Base-by-base conservation (phyloP, 2,113 vertebrate genomes). In the Henicopernis longicauda region DNA sequence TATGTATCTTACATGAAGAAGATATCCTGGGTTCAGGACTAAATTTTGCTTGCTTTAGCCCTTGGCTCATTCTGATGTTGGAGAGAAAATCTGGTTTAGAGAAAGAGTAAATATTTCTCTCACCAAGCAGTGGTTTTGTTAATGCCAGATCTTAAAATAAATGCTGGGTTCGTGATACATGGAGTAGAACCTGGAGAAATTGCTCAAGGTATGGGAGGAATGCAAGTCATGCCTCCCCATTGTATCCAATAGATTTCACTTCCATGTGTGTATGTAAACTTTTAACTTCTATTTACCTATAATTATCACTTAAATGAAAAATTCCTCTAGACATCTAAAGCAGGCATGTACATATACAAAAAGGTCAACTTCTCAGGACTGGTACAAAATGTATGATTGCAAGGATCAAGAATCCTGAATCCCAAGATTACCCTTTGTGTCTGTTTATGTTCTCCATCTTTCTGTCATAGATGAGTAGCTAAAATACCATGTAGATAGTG, bases 101-200 rank as follows among this genome's bases (percentile, higher is more conserved):
- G 49, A 90, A 95, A 65, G 49, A 85, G 40, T 91, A 95, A 95
- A 69, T 95, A 95, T 82, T 95, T 96, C 42, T 77, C 58, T 93
- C 32, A 55, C 54, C 34, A 50, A 71, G 70, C 45, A 50, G 29
- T 79, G 31, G 22, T 62, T 94, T 58, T 97, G 23, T 94, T 82
- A 78, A 93, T 3, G 10, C 69, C 71, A 91, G n/a, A 40, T 73
- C 45, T 85, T 95, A 85, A 94, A 95, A 79, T 89, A 87, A 91
- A 65, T 79, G 14, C 42, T 87, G 15, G 3, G 16, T 73, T 91
- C 93, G 45, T 79, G 84, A 80, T 76, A 63, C 62, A 3, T 76
- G 63, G 62, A 82, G 21, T 55, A 90, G 54, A 91, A 93, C 45
- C 20, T 96, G 71, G 45, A 90, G 81, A 93, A 95, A 50, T 50